Percentiles rank a stretch among this genome's conserved stretches.
phyloP scores from a whole-genome alignment of 2,797 vertebrate species.

The Tangara arthus region DNA sequence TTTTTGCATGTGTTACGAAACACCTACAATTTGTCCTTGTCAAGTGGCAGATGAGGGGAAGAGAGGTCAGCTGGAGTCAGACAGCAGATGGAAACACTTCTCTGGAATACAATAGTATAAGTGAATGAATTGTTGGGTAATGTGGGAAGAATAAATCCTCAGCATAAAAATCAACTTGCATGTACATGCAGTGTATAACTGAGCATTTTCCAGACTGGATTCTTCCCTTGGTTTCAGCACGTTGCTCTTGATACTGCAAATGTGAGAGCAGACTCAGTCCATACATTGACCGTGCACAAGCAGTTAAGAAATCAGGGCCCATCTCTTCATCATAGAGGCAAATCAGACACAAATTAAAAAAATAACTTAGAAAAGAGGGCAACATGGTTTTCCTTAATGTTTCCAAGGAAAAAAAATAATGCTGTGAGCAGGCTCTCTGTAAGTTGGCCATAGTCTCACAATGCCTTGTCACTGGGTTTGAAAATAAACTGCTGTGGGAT shows the following conservation, averaged over 20 bases:
- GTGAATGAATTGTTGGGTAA: slow-evolving; percentile 75
- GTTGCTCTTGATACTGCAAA: neutral
- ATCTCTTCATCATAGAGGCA: neutral
- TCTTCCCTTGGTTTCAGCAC: neutral
- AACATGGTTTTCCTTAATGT: neutral
- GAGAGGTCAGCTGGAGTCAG: slow-evolving; percentile 77
- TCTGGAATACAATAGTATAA: slow-evolving; percentile 82
- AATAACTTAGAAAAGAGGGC: neutral
- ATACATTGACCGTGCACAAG: neutral
- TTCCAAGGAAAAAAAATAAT: neutral
- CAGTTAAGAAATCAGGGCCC: neutral
- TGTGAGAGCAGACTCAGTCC: neutral
- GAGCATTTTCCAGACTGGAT: neutral
- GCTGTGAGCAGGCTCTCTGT: neutral
- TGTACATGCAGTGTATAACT: neutral
- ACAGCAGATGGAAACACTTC: slow-evolving; percentile 82
- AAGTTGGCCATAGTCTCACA: neutral
- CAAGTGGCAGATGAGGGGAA: slow-evolving; percentile 34
- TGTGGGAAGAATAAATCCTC: slow-evolving; percentile 54
- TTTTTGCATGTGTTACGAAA: slow-evolving; percentile 25
- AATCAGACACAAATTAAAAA: neutral
- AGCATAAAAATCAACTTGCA: slow-evolving; percentile 6
- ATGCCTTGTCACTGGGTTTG: slow-evolving; percentile 12
- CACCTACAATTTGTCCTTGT: slow-evolving; percentile 56
- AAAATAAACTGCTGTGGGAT: slow-evolving; percentile 39